Percentiles rank a stretch among this genome's conserved stretches.
Conservation (phyloP, 2,888 invertebrate species). For the Bedellia somnulentella region DNA sequence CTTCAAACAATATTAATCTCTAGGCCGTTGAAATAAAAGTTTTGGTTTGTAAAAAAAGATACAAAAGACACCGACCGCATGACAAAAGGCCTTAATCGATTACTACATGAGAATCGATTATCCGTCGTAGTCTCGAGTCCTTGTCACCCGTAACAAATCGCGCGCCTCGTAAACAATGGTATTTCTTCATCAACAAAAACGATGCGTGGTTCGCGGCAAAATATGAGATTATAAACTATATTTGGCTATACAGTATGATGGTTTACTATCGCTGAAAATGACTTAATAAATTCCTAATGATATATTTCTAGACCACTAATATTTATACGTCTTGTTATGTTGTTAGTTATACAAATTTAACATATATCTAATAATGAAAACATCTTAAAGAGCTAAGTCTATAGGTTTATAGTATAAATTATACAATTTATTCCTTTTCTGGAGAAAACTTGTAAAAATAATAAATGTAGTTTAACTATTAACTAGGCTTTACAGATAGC, state of each 20-base stretch:
- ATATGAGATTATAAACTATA: slow-evolving; percentile 41
- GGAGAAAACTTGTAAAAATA: too few species aligned
- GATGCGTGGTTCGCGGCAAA: slow-evolving; percentile 26
- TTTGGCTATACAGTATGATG: slow-evolving; percentile 25
- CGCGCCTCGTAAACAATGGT: slow-evolving; percentile 35
- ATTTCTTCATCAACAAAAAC: slow-evolving; percentile 57
- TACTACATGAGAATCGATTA: slow-evolving; percentile 46
- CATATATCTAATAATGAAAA: too few species aligned
- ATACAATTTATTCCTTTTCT: too few species aligned
- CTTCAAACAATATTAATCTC: too few species aligned
- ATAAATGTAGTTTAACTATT: too few species aligned
- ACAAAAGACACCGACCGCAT: slow-evolving; percentile 30
- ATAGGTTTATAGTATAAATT: too few species aligned
- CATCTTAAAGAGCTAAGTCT: too few species aligned
- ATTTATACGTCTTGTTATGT: too few species aligned
- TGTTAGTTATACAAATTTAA: too few species aligned
- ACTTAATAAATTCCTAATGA: too few species aligned
- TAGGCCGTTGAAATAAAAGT: slow-evolving; percentile 1
- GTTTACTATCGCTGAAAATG: not conserved
- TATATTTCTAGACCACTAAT: too few species aligned
- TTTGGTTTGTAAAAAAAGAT: slow-evolving; percentile 14
- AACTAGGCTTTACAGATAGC: too few species aligned
- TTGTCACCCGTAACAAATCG: slow-evolving; percentile 51
- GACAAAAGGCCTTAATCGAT: slow-evolving; percentile 48
- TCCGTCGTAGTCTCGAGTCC: slow-evolving; percentile 27